phyloP scores from a whole-genome alignment of 2,797 vertebrate species.

The Danio jaintianensis region DNA sequence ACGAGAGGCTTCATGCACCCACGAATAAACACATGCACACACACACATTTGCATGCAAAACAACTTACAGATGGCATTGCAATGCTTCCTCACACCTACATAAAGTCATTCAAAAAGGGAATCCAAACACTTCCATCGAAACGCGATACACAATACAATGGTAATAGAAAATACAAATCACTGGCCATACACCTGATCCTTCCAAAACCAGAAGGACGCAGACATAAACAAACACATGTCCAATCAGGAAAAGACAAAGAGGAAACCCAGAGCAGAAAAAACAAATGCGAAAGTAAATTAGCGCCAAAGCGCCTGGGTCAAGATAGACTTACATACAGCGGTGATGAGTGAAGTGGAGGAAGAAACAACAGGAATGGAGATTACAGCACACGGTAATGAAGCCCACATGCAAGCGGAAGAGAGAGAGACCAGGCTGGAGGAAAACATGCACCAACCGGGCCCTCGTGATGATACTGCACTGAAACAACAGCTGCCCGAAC shows the following conservation, averaged over 20 bases:
- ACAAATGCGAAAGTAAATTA: constrained; percentile 51
- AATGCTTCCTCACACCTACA: constrained; percentile 13
- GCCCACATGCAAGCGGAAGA: constrained; percentile 56
- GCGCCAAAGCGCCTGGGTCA: constrained; percentile 60
- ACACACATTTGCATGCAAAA: constrained; percentile 51
- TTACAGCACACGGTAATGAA: constrained; percentile 49
- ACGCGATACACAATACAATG: constrained; percentile 2
- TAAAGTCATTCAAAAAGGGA: constrained; percentile 1
- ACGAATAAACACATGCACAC: constrained; percentile 55
- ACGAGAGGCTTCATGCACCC: constrained; percentile 19
- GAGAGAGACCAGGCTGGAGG: constrained; percentile 33
- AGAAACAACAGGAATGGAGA: constrained; percentile 24
- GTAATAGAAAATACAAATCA: constrained; percentile 7
- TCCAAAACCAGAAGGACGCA: neutral
- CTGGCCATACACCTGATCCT: neutral
- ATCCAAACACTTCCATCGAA: constrained; percentile 22
- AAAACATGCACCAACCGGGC: constrained; percentile 53
- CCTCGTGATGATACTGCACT: constrained; percentile 40
- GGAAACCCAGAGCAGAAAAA: constrained; percentile 28
- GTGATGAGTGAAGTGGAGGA: constrained; percentile 44
- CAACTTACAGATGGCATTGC: constrained; percentile 12
- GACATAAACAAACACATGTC: constrained; percentile 14
- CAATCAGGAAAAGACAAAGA: constrained; percentile 20
- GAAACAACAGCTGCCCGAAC: constrained; percentile 55
- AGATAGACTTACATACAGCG: constrained; percentile 63